Conservation (phyloP, 2,888 invertebrate species). For the Macrophya annulata region DNA sequence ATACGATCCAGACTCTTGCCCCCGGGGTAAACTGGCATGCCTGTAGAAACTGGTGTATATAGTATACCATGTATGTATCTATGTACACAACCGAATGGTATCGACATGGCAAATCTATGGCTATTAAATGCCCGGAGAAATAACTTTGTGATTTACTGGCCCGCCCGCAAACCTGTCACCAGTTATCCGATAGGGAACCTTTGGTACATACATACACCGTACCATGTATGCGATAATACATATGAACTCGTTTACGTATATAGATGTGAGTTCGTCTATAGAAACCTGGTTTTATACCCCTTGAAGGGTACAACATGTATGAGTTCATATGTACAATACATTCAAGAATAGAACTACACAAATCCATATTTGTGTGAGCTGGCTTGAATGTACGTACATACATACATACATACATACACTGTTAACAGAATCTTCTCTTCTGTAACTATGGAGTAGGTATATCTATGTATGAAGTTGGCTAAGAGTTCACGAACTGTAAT, state of each 20-base stretch:
- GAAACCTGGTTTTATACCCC: neutral
- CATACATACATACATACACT: neutral
- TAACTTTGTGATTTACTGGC: constrained; percentile 50
- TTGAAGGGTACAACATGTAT: constrained; percentile 1
- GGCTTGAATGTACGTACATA: neutral
- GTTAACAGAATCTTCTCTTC: neutral
- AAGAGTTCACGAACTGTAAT: neutral
- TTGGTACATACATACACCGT: constrained; percentile 7
- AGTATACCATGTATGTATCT: neutral
- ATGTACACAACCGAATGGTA: constrained; percentile 38
- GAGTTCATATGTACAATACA: neutral
- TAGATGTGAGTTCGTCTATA: neutral
- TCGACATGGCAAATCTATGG: constrained; percentile 47
- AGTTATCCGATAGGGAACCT: constrained; percentile 43
- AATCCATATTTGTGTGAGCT: neutral
- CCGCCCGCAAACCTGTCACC: constrained; percentile 31
- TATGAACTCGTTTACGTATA: neutral
- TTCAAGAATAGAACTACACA: constrained; percentile 10
- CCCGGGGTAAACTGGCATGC: constrained; percentile 25
- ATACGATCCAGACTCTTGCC: neutral
- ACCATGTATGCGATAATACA: neutral
- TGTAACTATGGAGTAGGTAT: neutral
- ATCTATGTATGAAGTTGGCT: neutral
- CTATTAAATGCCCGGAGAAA: constrained; percentile 49
- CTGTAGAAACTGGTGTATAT: neutral